These are phyloP conservation scores for Silurus lanzhouensis DNA, from an alignment of 2,797 vertebrate species.

Conservation along the genomic window DNA sequence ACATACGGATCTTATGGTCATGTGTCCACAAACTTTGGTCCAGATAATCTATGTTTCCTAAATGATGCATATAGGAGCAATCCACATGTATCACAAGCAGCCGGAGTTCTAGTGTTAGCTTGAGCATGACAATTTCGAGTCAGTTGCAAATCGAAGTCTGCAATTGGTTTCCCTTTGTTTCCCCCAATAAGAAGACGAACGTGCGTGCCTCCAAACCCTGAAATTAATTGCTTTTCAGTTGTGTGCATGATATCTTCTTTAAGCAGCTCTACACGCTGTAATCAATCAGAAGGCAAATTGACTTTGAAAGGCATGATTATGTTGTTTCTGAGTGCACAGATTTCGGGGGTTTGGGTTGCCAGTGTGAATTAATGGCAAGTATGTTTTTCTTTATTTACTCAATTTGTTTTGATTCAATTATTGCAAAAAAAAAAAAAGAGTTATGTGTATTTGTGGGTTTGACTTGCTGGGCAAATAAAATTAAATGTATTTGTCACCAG, in stretches of 20 bases:
- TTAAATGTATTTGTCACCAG: neutral
- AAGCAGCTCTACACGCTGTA: conserved; percentile 46
- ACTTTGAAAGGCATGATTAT: conserved; percentile 45
- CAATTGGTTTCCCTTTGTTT: conserved; percentile 54
- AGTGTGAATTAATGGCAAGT: neutral
- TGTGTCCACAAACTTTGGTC: too few relatives aligned
- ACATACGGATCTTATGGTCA: too few relatives aligned
- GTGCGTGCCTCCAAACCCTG: conserved; percentile 51
- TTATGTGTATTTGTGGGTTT: neutral
- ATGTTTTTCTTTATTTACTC: neutral
- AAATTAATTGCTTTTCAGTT: conserved; percentile 59
- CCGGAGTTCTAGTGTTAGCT: conserved; percentile 43
- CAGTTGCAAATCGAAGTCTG: conserved; percentile 53
- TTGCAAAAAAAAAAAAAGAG: conserved; percentile 6
- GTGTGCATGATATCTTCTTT: conserved; percentile 53
- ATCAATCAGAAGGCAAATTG: conserved; percentile 58
- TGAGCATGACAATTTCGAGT: conserved; percentile 62
- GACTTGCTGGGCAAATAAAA: neutral
- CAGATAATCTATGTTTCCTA: conserved; percentile 57
- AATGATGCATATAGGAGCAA: conserved; percentile 54
- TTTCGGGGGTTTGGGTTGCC: conserved; percentile 28
- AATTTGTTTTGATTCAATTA: conserved; percentile 10
- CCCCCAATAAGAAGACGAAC: conserved; percentile 44
- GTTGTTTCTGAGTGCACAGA: conserved; percentile 33
- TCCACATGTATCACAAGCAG: conserved; percentile 38